Evolutionary conservation across 2,888 invertebrate species (phyloP).

Genomic region (Tipula helvola): DNA sequence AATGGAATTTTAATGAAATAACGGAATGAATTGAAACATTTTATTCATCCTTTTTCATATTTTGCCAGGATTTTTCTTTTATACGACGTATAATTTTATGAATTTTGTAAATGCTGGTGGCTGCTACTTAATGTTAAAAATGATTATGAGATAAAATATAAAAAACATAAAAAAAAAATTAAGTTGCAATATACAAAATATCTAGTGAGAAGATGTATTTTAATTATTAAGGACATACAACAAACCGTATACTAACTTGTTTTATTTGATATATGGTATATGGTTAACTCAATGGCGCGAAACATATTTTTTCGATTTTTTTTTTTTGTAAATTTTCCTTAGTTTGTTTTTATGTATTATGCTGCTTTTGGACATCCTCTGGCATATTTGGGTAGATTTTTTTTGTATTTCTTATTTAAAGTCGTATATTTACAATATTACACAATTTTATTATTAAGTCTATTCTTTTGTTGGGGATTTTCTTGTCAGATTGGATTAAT

Average conservation of each 20-base stretch:
- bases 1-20: background rate
- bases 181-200: background rate
- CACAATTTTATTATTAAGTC: background rate
- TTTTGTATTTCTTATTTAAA: background rate
- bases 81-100: background rate
- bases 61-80: background rate
- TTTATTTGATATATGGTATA: background rate
- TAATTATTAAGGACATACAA: background rate
- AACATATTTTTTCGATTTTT: background rate
- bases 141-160: background rate
- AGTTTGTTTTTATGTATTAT: background rate
- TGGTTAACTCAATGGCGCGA: background rate
- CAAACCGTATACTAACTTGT: background rate
- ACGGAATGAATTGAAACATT: background rate
- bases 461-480: background rate
- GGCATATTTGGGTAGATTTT: background rate
- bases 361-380: background rate
- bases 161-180: background rate
- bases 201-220: background rate
- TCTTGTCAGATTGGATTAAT: slow-evolving; percentile 4
- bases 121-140: background rate
- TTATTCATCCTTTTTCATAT: background rate
- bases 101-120: background rate
- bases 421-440: background rate
- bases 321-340: background rate